These are phyloP conservation scores for Pachymerium ferrugineum DNA, from an alignment of 2,888 invertebrate species.

Conservation along the genomic window DNA sequence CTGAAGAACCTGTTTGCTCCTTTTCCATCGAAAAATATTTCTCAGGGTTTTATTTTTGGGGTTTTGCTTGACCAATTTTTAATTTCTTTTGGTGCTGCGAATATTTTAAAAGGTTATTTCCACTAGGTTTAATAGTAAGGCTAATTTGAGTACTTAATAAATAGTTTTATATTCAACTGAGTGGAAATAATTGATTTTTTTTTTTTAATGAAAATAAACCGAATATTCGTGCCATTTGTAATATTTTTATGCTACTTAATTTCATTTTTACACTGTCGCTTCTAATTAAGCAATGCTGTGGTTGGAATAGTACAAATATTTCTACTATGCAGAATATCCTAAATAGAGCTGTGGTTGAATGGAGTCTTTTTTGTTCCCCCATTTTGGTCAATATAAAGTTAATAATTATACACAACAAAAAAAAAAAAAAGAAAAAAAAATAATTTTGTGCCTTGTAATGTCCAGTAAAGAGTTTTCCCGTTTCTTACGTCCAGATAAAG, in stretches of 20 bases:
- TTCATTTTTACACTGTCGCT: neutral
- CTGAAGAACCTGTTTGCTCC: no score
- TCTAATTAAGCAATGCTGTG: constrained; percentile 11
- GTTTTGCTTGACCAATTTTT: no score
- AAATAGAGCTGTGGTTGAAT: constrained; percentile 16
- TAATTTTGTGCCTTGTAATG: constrained; percentile 12
- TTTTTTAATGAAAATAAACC: neutral
- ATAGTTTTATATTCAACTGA: no score
- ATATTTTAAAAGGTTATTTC: neutral
- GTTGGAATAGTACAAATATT: constrained; percentile 22
- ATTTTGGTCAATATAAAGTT: constrained; percentile 14
- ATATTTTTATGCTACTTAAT: neutral
- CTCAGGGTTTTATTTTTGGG: constrained; percentile 6
- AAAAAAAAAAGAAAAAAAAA: neutral
- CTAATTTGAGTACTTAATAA: no score
- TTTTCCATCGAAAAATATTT: neutral
- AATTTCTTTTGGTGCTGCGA: neutral
- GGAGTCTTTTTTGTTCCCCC: constrained; percentile 1
- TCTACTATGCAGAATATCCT: constrained; percentile 14
- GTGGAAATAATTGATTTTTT: no score
- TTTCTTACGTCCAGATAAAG: constrained; percentile 17
- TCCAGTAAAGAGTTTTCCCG: constrained; percentile 16
- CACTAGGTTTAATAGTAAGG: no score
- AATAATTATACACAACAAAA: neutral
- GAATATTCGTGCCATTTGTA: no score